Percentiles rank a stretch among this genome's conserved stretches.
These are phyloP conservation scores for Psilopsiagon aymara DNA, from an alignment of 2,113 vertebrate genomes.

Conservation along the genomic window DNA sequence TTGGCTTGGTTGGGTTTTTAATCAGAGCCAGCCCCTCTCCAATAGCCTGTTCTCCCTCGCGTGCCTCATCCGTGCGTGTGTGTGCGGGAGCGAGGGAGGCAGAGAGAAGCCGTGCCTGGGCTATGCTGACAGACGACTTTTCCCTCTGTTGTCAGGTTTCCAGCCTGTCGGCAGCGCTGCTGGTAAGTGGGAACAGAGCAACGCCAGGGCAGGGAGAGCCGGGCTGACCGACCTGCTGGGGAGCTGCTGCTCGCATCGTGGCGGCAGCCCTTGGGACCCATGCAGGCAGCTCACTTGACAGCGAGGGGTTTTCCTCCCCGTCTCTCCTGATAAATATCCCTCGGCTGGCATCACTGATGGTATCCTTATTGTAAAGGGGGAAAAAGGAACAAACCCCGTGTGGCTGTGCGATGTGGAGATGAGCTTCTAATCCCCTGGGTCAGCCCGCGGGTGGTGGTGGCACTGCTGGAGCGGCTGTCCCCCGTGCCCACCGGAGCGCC, in stretches of 20 bases:
- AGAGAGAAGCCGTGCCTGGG: neutral
- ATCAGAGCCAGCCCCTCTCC: neutral
- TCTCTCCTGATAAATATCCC: constrained; percentile 29
- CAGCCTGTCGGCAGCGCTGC: constrained; percentile 43
- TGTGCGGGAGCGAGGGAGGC: neutral
- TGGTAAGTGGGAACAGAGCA: constrained; percentile 52
- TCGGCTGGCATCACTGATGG: constrained; percentile 30
- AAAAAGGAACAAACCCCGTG: neutral
- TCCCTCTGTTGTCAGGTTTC: constrained; percentile 58
- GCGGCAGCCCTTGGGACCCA: neutral
- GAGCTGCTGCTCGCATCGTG: neutral
- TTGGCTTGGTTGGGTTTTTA: neutral
- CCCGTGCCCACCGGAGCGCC: neutral
- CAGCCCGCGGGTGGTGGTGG: constrained; percentile 42
- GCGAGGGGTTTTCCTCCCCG: neutral
- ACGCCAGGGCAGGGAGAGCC: neutral
- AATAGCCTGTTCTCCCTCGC: neutral
- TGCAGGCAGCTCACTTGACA: neutral
- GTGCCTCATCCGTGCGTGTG: neutral
- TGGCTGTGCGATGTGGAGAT: constrained; percentile 21
- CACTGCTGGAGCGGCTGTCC: neutral
- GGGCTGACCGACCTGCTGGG: neutral
- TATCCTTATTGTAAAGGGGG: neutral
- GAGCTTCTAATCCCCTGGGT: neutral
- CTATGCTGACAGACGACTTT: constrained; percentile 59